These are phyloP conservation scores for Tetragonula clypearis DNA, from an alignment of 1,140 invertebrate genomes.

Conservation along the genomic window DNA sequence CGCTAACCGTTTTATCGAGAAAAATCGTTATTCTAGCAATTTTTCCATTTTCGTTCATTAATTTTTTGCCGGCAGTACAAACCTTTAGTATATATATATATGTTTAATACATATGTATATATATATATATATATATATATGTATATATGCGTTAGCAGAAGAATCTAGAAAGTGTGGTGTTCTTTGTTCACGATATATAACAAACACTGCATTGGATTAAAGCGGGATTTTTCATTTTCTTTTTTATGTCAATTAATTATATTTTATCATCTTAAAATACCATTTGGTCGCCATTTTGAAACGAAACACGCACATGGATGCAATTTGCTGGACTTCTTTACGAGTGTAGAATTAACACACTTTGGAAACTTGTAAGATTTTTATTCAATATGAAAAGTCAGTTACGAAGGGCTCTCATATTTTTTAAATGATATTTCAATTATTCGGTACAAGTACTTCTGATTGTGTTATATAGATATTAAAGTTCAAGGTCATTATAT, in stretches of 20 bases:
- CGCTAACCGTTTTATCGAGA: not conserved
- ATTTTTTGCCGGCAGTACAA: constrained; percentile 31
- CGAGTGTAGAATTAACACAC: not conserved
- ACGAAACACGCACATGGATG: constrained; percentile 56
- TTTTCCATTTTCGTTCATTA: not conserved
- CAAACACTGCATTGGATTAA: not conserved
- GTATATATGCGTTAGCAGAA: constrained; percentile 26
- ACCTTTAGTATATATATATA: not conserved
- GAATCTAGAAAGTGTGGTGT: constrained; percentile 45
- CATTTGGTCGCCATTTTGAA: constrained; percentile 62
- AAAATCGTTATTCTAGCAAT: not conserved
- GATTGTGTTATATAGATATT: constrained; percentile 5
- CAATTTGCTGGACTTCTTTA: constrained; percentile 16
- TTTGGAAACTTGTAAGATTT: not conserved
- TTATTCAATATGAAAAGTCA: not conserved
- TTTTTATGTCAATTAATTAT: constrained; percentile 39
- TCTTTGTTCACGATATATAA: constrained; percentile 51
- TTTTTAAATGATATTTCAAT: not conserved
- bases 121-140: not conserved
- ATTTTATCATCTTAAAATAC: constrained; percentile 42
- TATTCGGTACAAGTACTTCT: not conserved
- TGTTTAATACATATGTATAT: not conserved
- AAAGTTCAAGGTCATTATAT: constrained; percentile 35
- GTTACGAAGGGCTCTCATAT: not conserved
- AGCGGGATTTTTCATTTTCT: constrained; percentile 22